A percentile compares a stretch with the other conserved stretches of the same genome.
Evolutionary conservation across 2,797 vertebrate species (phyloP).

Genomic region (Danionella dracula): DNA sequence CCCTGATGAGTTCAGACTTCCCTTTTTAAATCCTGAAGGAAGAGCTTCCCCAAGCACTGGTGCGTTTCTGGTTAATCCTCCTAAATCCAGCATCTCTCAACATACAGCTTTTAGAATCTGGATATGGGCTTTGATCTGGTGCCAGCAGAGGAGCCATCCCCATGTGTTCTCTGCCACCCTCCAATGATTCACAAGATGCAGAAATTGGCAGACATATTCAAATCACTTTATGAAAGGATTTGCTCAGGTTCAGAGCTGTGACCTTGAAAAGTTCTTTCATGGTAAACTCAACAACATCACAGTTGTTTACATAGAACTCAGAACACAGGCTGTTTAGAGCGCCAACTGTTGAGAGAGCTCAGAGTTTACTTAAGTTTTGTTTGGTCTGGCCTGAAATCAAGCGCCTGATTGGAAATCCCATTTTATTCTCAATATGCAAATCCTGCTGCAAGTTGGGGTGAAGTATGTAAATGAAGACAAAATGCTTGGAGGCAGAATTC

Average conservation of each 20-base stretch:
- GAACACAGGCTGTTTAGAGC: background rate
- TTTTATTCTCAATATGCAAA: slow-evolving; percentile 23
- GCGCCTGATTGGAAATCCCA: slow-evolving; percentile 25
- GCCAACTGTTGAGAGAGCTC: background rate
- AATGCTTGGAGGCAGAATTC: slow-evolving; percentile 20
- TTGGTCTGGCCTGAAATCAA: slow-evolving; percentile 6
- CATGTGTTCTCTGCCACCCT: slow-evolving; percentile 30
- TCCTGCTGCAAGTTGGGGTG: background rate
- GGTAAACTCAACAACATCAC: background rate
- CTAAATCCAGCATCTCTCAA: slow-evolving; percentile 52
- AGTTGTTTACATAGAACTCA: background rate
- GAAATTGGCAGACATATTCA: slow-evolving; percentile 13
- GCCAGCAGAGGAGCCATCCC: slow-evolving; percentile 34
- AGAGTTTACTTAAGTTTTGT: background rate
- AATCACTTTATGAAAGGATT: slow-evolving; percentile 3
- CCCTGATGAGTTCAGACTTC: slow-evolving; percentile 36
- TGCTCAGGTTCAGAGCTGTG: background rate
- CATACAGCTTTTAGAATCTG: slow-evolving; percentile 48
- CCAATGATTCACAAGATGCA: background rate
- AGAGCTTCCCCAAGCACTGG: slow-evolving; percentile 47
- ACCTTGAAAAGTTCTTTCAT: slow-evolving; percentile 5
- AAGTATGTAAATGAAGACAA: slow-evolving; percentile 36
- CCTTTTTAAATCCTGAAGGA: slow-evolving; percentile 36
- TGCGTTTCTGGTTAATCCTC: slow-evolving; percentile 54
- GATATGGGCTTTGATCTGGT: slow-evolving; percentile 53